Evolutionary conservation across 2,113 vertebrate genomes (phyloP).

Genomic region (Alligator sinensis): DNA sequence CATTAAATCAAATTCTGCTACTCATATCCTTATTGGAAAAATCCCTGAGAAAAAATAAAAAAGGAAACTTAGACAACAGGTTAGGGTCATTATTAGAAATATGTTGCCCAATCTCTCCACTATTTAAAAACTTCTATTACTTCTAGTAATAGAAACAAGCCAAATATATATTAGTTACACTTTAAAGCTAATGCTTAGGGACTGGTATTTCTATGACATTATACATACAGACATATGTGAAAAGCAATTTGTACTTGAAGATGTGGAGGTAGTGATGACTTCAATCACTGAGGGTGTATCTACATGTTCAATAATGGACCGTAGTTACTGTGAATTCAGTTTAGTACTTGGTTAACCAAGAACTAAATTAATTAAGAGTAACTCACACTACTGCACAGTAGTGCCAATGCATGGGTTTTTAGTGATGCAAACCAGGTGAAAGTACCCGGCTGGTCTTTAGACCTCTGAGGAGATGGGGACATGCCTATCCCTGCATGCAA

Average conservation of each 20-base stretch:
- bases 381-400: no score
- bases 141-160: neutral
- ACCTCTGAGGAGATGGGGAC: no score
- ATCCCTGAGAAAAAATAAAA: neutral
- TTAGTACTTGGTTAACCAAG: no score
- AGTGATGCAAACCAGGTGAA: no score
- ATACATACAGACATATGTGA: neutral
- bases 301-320: no score
- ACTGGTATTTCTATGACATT: neutral
- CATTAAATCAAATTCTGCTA: constrained; percentile 38
- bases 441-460: no score
- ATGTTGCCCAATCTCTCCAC: neutral
- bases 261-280: neutral
- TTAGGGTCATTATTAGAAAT: neutral
- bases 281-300: neutral
- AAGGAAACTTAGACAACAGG: neutral
- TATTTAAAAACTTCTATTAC: neutral
- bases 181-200: neutral
- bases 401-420: no score
- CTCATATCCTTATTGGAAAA: constrained; percentile 8
- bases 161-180: neutral
- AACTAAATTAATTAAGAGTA: no score
- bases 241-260: neutral
- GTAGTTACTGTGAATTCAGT: no score
- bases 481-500: no score